Percentiles rank a stretch among this genome's conserved stretches.
Evolutionary conservation across 2,888 invertebrate genomes (phyloP).

Genomic region (Miltochrista miniata): DNA sequence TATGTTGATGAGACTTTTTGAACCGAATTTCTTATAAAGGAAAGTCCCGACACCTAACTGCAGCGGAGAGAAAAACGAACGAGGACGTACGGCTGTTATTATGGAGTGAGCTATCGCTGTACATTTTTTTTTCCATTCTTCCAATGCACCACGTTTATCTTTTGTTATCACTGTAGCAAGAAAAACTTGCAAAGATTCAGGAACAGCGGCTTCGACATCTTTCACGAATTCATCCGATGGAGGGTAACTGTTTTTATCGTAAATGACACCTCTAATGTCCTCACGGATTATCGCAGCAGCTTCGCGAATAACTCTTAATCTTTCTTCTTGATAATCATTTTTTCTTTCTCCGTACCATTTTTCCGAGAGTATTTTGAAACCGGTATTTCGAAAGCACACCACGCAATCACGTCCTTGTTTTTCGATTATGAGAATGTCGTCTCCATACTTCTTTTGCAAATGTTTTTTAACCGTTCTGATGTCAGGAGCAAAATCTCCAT

Average conservation of each 20-base stretch:
- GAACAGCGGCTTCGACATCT: slow-evolving; percentile 3
- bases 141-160: not conserved
- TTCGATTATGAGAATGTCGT: slow-evolving; percentile 1
- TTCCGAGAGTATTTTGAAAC: slow-evolving; percentile 2
- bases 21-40: slow-evolving; percentile 16
- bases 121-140: slow-evolving; percentile 11
- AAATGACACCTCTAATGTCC: slow-evolving; percentile 1
- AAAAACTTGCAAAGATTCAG: slow-evolving; percentile 1
- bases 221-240: slow-evolving; percentile 1
- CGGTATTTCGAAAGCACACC: slow-evolving; percentile 2
- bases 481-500: not conserved
- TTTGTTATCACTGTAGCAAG: slow-evolving; percentile 1
- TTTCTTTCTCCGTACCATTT: slow-evolving; percentile 3
- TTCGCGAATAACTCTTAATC: slow-evolving; percentile 5
- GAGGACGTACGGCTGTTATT: slow-evolving; percentile 22
- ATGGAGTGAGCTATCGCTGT: slow-evolving; percentile 25
- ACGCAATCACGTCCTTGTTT: not conserved
- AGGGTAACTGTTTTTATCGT: slow-evolving; percentile 4
- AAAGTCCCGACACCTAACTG: slow-evolving; percentile 18
- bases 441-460: not conserved
- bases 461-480: not conserved
- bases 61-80: slow-evolving; percentile 22
- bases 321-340: not conserved
- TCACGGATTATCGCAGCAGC: slow-evolving; percentile 5
- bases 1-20: slow-evolving; percentile 17